phyloP scores from a whole-genome alignment of 2,113 vertebrate genomes.

The Sula dactylatra region DNA sequence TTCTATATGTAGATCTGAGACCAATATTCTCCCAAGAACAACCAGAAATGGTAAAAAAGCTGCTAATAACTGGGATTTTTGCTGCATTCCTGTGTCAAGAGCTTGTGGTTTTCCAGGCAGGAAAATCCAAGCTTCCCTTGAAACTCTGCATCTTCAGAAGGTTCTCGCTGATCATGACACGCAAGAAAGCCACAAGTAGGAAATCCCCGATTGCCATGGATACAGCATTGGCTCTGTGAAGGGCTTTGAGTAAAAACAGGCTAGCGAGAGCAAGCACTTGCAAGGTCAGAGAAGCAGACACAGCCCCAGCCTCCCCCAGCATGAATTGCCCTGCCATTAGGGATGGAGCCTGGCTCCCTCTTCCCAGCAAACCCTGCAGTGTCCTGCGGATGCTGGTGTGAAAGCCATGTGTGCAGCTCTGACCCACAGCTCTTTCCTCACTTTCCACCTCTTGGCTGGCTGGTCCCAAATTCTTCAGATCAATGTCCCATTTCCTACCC shows the following conservation, averaged over 20 bases:
- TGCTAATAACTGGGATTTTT: neutral
- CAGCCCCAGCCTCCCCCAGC: neutral
- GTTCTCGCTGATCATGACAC: neutral
- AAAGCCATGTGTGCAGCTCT: neutral
- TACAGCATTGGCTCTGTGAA: neutral
- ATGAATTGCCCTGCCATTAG: neutral
- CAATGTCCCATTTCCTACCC: neutral
- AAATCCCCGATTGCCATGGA: neutral
- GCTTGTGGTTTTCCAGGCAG: neutral
- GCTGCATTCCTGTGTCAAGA: neutral
- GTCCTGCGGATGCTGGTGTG: rapidly evolving
- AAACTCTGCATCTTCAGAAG: neutral
- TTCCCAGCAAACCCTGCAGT: neutral
- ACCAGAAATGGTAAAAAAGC: neutral
- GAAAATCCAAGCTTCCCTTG: neutral
- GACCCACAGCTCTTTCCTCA: neutral
- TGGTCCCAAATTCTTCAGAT: neutral
- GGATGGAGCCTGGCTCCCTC: neutral
- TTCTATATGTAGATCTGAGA: neutral
- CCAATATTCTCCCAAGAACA: neutral
- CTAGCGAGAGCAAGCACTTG: neutral
- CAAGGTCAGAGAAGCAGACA: neutral
- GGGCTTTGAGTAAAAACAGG: neutral
- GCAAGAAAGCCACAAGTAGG: neutral
- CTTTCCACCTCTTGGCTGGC: neutral